Evolutionary conservation across 2,113 vertebrate species (phyloP), one percentile per base, ranked within the genome.

Genomic region (Salminus brasiliensis): DNA sequence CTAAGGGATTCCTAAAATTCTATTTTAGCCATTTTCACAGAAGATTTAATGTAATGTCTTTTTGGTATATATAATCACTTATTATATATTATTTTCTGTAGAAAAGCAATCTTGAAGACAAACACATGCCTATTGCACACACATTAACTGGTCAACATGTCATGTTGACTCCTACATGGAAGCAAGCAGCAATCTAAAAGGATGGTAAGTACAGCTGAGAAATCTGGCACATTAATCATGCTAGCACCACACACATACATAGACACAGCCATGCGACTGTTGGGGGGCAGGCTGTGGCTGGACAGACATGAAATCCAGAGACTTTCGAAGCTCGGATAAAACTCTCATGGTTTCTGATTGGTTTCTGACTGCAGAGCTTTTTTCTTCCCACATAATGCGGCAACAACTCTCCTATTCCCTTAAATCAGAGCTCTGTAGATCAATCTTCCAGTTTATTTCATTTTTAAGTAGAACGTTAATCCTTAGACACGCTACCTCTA

Each of bases 381-480:
- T 16, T 60, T 30, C 15, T 27, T 10, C 29, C 13, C 57, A 12
- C 57, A 15, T 60, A 60, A 60, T 60, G 57, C 27, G 29, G 25
- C 57, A 60, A 60, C 57, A 60, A 60, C 27, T 60, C 57, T 13
- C 57, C 27, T 30, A 60, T 60, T 60, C 57, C 27, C 57, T 60
- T 12, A 30, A 15, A 60, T 60, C 27, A 30, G 57, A 60, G 30
- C 57, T 60, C 16, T 60, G 57, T 30, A 60, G 57, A 5, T 30
- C 57, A 60, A 60, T 60, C 57, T 60, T 60, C 30, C 23, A 60
- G 57, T 30, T 60, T 30, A 60, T 30, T 60, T 60, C 29, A 60
- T 60, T 1, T 60, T 60, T 60, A 25, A 30, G 57, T 25, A 15
- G 57, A 60, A 60, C 29, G 15, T 60, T 13, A 45, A 15, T 45